Evolutionary conservation across 2,113 vertebrate species (phyloP).

Genomic region (Barnardius zonarius): DNA sequence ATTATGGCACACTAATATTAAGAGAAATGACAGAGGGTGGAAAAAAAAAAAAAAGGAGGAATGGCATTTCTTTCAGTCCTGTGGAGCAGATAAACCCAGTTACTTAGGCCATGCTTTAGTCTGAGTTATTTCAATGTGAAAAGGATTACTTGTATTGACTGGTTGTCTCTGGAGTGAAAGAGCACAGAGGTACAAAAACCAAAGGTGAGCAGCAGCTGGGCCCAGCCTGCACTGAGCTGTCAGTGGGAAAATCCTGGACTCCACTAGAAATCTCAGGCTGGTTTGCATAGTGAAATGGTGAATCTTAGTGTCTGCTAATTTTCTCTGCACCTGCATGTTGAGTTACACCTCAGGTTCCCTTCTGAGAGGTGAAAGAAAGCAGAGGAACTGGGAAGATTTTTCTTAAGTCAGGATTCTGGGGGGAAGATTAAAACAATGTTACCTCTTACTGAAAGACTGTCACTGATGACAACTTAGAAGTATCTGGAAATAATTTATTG

Average conservation of each 20-base stretch:
- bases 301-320: neutral
- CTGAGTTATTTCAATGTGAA: neutral
- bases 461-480: neutral
- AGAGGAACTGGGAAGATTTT: neutral
- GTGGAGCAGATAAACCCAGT: neutral
- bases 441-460: neutral
- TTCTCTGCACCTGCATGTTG: neutral
- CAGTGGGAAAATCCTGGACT: neutral
- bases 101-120: neutral
- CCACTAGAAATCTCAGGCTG: neutral
- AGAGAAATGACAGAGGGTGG: rapidly evolving
- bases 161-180: neutral
- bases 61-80: neutral
- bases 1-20: neutral
- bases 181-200: neutral
- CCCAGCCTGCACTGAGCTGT: neutral
- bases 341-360: neutral
- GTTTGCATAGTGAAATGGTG: neutral
- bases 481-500: neutral
- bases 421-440: neutral
- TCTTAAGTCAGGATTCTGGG: neutral
- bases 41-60: neutral
- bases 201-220: neutral
- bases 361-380: neutral
- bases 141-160: neutral